phyloP scores from a whole-genome alignment of 2,797 vertebrate species.

The Arrhamphus sclerolepis region DNA sequence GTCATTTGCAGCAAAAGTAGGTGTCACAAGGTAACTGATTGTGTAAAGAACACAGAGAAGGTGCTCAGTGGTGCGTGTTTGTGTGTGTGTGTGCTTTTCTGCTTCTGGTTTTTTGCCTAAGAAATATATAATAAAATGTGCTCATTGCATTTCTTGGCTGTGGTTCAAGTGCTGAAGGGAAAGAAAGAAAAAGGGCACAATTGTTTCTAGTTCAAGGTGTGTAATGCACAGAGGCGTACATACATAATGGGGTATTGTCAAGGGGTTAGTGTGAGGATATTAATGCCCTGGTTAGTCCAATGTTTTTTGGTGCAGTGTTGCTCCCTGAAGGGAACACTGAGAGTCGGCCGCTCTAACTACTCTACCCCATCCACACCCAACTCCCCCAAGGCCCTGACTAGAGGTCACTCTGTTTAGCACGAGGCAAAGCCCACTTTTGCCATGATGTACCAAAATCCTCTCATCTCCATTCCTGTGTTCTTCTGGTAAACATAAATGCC shows the following conservation, averaged over 20 bases:
- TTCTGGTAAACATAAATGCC: conserved; percentile 59
- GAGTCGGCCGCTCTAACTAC: conserved; percentile 76
- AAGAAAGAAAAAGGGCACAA: conserved; percentile 72
- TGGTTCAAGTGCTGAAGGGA: conserved; percentile 77
- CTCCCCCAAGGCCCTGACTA: conserved; percentile 70
- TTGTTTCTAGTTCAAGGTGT: conserved; percentile 84
- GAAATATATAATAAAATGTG: conserved; percentile 70
- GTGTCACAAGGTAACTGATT: conserved; percentile 82
- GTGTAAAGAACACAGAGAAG: conserved; percentile 71
- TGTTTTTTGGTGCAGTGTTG: conserved; percentile 78
- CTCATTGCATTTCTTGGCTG: conserved; percentile 72
- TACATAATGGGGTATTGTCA: conserved; percentile 84
- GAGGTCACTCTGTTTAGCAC: conserved; percentile 83
- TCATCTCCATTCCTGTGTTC: conserved; percentile 22
- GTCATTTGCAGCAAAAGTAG: conserved; percentile 78
- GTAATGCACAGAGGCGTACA: conserved; percentile 80
- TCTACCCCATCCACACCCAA: conserved; percentile 62
- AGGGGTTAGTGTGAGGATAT: conserved; percentile 80
- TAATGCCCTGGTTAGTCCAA: conserved; percentile 79
- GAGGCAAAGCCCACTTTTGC: conserved; percentile 67
- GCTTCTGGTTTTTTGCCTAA: conserved; percentile 37
- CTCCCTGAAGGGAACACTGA: conserved; percentile 80
- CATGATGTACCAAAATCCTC: conserved; percentile 56
- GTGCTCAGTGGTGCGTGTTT: conserved; percentile 59
- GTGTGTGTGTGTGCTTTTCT: conserved; percentile 22